Evolutionary conservation across 2,888 invertebrate species (phyloP).

Genomic region (Smittia aterrima): DNA sequence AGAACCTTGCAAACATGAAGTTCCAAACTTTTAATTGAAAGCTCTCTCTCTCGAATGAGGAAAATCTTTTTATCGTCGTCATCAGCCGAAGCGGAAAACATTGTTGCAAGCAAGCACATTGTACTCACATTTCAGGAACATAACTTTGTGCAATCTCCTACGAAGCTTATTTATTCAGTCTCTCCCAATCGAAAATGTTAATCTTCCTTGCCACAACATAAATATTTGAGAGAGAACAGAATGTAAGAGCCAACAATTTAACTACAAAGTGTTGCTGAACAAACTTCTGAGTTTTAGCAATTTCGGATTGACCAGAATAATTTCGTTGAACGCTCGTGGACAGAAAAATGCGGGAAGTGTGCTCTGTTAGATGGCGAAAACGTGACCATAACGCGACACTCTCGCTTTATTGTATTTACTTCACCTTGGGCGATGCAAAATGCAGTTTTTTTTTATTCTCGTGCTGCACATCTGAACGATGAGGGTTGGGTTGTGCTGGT

Average conservation of each 20-base stretch:
- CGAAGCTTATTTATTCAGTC: constrained; percentile 1
- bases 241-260: not conserved
- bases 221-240: not conserved
- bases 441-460: constrained; percentile 1
- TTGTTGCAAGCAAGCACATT: not conserved
- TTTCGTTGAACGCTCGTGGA: not conserved
- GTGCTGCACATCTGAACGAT: not conserved
- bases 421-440: constrained; percentile 19
- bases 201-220: not conserved
- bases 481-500: constrained; percentile 20
- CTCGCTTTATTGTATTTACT: constrained; percentile 13
- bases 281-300: not conserved
- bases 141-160: not conserved
- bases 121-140: not conserved
- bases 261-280: not conserved
- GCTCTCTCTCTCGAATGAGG: not conserved
- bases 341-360: constrained; percentile 15
- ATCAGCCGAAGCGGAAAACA: not conserved
- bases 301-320: not conserved
- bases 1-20: not conserved
- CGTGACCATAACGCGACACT: constrained; percentile 23
- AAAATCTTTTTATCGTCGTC: not conserved
- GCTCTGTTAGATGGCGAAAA: constrained; percentile 15
- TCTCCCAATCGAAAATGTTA: not conserved
- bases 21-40: constrained; percentile 12